These are phyloP conservation scores for Lophotriccus pileatus DNA, from an alignment of 2,797 vertebrate genomes.

Conservation along the genomic window DNA sequence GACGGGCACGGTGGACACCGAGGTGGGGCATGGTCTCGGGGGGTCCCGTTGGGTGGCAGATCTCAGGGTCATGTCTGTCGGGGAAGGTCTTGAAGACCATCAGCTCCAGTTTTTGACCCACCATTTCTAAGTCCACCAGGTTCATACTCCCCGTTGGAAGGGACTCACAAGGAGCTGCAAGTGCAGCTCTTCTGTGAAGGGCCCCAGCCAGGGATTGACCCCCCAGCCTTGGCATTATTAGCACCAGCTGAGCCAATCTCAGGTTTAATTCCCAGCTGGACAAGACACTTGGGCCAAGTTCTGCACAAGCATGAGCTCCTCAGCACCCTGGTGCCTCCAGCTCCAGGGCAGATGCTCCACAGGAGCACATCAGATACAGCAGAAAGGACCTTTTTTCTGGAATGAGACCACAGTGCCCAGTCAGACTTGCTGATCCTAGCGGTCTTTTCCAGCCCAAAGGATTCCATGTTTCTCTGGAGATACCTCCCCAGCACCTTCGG, in stretches of 20 bases:
- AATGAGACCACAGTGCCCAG: not conserved
- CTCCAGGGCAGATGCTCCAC: not conserved
- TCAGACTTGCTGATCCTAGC: rapidly evolving
- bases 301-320: not conserved
- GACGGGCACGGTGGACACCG: constrained; percentile 85
- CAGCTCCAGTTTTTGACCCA: no score
- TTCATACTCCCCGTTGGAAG: not conserved
- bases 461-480: not conserved
- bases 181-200: not conserved
- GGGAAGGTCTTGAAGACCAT: rapidly evolving
- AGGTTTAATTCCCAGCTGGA: not conserved
- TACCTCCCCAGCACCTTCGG: not conserved
- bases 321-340: not conserved
- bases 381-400: not conserved
- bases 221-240: not conserved
- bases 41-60: not conserved
- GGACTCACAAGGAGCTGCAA: not conserved
- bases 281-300: not conserved
- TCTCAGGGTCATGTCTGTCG: rapidly evolving
- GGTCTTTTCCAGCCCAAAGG: not conserved
- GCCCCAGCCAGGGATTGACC: not conserved
- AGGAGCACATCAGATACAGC: rapidly evolving
- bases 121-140: rapidly evolving
- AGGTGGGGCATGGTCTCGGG: constrained; percentile 72
- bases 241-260: not conserved